phyloP scores from a whole-genome alignment of 2,888 invertebrate genomes.

The Cryptus viduatorius region DNA sequence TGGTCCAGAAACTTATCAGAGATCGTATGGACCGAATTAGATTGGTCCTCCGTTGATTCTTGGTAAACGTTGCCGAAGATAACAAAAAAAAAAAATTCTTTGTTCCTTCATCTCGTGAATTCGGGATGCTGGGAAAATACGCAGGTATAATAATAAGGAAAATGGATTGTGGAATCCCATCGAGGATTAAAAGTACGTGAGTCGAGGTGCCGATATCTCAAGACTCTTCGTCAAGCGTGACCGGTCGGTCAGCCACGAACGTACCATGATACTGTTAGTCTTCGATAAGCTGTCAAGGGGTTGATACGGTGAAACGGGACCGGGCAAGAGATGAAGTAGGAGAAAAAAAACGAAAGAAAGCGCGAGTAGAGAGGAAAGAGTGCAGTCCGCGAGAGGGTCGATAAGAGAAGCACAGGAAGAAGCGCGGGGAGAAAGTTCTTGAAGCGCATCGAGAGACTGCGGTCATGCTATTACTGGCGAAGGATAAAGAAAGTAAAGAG shows the following conservation, averaged over 20 bases:
- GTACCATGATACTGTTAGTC: conserved; percentile 72
- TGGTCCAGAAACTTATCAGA: background rate
- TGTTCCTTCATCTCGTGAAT: background rate
- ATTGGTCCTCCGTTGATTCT: background rate
- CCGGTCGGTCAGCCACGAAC: conserved; percentile 62
- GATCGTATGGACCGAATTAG: background rate
- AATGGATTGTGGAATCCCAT: conserved; percentile 57
- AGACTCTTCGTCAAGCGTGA: conserved; percentile 65
- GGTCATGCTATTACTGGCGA: conserved; percentile 42
- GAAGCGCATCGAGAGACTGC: conserved; percentile 16
- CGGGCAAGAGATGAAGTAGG: conserved; percentile 31
- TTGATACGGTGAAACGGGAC: conserved; percentile 21
- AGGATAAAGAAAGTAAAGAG: conserved; percentile 37
- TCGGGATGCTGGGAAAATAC: background rate
- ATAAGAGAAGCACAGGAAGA: conserved; percentile 1
- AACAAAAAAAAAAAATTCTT: background rate
- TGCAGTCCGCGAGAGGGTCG: conserved; percentile 23
- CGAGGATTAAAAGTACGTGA: conserved; percentile 24
- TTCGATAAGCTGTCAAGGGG: conserved; percentile 46
- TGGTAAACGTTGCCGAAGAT: too few relatives aligned
- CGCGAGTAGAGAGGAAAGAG: conserved; percentile 12
- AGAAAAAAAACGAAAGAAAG: background rate
- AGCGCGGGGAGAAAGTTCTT: conserved; percentile 1
- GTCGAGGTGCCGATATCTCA: conserved; percentile 49
- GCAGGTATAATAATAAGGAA: conserved; percentile 13